These are phyloP conservation scores for Akabosia matsudoensis DNA, from an alignment of 1,140 invertebrate species.

Conservation along the genomic window DNA sequence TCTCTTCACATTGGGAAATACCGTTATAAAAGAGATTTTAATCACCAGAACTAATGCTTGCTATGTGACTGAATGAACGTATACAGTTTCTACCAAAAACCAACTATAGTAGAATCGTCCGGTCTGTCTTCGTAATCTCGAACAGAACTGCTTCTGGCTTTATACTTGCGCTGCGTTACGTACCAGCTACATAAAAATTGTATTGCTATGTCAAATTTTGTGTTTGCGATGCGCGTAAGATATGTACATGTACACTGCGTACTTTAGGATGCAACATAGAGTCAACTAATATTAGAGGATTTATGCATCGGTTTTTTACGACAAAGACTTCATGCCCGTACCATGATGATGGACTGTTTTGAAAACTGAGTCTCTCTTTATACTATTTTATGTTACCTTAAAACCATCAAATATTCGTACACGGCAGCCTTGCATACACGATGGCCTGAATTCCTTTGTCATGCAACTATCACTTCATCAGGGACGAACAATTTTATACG, in stretches of 20 bases:
- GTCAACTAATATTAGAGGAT: too few species aligned
- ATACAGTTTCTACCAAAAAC: background rate
- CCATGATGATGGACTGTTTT: too few species aligned
- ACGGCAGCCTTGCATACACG: background rate
- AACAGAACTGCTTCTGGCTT: background rate
- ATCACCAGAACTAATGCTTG: conserved; percentile 8
- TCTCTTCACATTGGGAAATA: conserved; percentile 13
- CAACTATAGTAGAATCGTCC: too few species aligned
- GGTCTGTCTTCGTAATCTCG: background rate
- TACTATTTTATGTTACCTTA: too few species aligned
- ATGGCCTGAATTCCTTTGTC: conserved; percentile 16
- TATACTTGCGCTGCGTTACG: background rate
- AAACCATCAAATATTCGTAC: background rate
- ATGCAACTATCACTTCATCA: background rate
- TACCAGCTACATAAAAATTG: too few species aligned
- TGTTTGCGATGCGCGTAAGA: too few species aligned
- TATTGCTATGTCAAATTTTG: too few species aligned
- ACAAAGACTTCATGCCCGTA: too few species aligned
- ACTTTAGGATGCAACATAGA: too few species aligned
- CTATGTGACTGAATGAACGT: conserved; percentile 12
- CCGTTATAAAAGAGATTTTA: conserved; percentile 35
- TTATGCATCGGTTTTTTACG: too few species aligned
- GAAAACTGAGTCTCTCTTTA: too few species aligned
- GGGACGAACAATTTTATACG: background rate
- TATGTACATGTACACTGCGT: too few species aligned